Evolutionary conservation across 2,113 vertebrate genomes (phyloP).

Genomic region (Castor canadensis): DNA sequence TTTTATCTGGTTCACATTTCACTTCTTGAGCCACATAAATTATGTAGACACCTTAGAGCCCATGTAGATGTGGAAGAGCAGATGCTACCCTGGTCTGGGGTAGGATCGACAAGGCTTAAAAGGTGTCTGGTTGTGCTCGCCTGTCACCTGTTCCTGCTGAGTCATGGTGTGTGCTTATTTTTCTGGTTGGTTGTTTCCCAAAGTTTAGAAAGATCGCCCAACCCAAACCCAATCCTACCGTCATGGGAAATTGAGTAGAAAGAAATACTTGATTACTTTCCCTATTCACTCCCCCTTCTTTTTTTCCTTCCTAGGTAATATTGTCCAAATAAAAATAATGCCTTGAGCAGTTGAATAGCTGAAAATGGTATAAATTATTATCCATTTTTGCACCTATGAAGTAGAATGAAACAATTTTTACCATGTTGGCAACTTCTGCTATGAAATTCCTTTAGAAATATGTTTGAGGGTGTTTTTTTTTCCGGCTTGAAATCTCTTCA

Average conservation of each 20-base stretch:
- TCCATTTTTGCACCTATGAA: not conserved
- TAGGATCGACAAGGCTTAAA: not conserved
- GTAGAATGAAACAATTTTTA: constrained; percentile 17
- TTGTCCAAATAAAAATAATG: not conserved
- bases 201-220: not conserved
- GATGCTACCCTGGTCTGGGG: not conserved
- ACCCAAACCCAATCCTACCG: not conserved
- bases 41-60: constrained; percentile 37
- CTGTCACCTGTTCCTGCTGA: constrained; percentile 28
- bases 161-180: not conserved
- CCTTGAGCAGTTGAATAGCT: not conserved
- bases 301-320: not conserved
- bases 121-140: not conserved
- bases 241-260: not conserved
- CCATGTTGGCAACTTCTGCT: not conserved
- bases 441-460: constrained; percentile 35
- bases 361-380: not conserved
- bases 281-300: not conserved
- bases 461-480: not conserved
- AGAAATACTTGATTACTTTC: not conserved
- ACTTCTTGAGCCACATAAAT: constrained; percentile 20
- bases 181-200: not conserved
- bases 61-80: not conserved
- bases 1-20: constrained; percentile 32
- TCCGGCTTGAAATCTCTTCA: not conserved